phyloP scores from a whole-genome alignment of 1,140 invertebrate species.

The Cyclina sinensis region DNA sequence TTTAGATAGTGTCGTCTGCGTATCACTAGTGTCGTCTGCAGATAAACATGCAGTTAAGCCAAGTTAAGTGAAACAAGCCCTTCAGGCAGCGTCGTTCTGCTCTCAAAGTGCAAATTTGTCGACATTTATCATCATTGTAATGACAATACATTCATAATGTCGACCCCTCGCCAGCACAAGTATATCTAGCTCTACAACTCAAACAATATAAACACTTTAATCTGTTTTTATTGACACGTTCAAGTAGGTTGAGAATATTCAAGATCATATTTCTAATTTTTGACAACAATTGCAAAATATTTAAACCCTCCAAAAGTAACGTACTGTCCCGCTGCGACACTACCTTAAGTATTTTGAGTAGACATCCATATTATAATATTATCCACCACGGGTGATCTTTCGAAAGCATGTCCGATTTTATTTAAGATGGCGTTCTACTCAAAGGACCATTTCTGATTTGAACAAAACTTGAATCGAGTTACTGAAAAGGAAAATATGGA shows the following conservation, averaged over 20 bases:
- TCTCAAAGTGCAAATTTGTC: not conserved
- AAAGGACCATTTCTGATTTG: constrained; percentile 46
- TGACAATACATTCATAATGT: not conserved
- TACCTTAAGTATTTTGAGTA: constrained; percentile 15
- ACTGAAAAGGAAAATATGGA: constrained; percentile 20
- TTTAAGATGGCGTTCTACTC: not conserved
- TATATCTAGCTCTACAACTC: not conserved
- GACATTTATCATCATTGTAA: not conserved
- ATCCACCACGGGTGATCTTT: not conserved
- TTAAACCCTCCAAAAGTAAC: not conserved
- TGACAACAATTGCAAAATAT: constrained; percentile 40
- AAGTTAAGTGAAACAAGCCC: not conserved
- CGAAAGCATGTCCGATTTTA: not conserved
- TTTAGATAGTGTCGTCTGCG: too few relatives aligned
- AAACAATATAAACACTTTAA: constrained; percentile 52
- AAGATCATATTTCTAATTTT: constrained; percentile 67
- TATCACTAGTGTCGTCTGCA: not conserved
- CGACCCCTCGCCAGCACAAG: not conserved
- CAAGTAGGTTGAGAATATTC: constrained; percentile 47
- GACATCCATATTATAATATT: constrained; percentile 46
- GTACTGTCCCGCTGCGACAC: constrained; percentile 3
- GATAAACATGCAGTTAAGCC: constrained; percentile 1
- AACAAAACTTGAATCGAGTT: constrained; percentile 40
- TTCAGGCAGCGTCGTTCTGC: not conserved
- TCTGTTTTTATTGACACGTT: constrained; percentile 47